Evolutionary conservation across 2,113 vertebrate species (phyloP), one percentile per base, ranked within the genome.

Genomic region (Mobula hypostoma): DNA sequence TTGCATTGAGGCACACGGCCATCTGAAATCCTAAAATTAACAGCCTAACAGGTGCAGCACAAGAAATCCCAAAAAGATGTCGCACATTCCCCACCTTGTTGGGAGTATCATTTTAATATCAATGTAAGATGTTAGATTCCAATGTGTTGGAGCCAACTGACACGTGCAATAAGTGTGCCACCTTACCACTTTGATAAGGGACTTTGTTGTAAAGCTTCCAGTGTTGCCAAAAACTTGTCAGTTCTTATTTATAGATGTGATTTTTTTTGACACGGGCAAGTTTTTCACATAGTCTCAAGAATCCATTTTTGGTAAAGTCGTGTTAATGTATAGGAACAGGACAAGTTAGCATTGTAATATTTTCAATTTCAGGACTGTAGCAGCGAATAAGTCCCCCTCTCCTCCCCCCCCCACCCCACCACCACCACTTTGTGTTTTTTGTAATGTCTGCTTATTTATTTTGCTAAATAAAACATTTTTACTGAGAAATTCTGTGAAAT

Each of bases 181-280:
- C 21, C 90, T n/a, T 14, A 72, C 85, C 85, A 88, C 61, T 68
- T 48, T 32, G 85, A 63, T 32, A 36, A 88, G n/a, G 85, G 2
- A 88, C 7, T 66, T 32, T n/a, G 77, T 90, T 72, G 32, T 82
- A 74, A 72, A 93, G 19, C 7, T 93, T 74, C 61, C 90, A 72
- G 7, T 48, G 32, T 40, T 72, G 87, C 29, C 63, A 91, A 91
- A n/a, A 68, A 36, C 63, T 40, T 93, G 90, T 68, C n/a, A 27
- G 68, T 93, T 93, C 63, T 93, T 93, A 93, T 93, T 93, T 93
- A 93, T 93, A 48, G 90, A 93, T 40, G 66, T 90, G 87, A 12
- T 48, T 93, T 92, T 91, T 93, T 72, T 36, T 40, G 21, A 24
- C 6, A n/a, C 29, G 15, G 36, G 68, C n/a, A 48, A 29, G 68